Evolutionary conservation across 2,888 invertebrate species (phyloP).

Genomic region (Synanthedon andrenaeformis): DNA sequence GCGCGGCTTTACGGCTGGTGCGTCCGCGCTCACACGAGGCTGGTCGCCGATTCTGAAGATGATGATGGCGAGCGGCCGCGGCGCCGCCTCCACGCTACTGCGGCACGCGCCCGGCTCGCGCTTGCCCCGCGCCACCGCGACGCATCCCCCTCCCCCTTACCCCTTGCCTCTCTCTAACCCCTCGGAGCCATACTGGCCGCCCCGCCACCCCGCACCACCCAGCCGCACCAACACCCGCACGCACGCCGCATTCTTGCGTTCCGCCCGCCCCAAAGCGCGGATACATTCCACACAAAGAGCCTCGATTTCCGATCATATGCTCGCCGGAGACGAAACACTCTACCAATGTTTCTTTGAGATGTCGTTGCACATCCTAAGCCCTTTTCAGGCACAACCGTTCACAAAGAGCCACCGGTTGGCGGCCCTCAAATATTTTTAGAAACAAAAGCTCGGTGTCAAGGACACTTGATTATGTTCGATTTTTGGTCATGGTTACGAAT

Average conservation of each 20-base stretch:
- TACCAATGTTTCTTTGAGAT: not conserved
- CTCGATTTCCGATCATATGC: conserved; percentile 14
- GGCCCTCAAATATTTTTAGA: not conserved
- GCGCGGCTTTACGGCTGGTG: conserved; percentile 17
- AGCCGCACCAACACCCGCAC: conserved; percentile 47
- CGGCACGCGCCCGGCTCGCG: conserved; percentile 56
- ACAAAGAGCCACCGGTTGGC: too few relatives aligned
- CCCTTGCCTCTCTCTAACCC: conserved; percentile 14
- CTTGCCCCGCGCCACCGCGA: conserved; percentile 19
- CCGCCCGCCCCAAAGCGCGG: conserved; percentile 22
- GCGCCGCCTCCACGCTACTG: conserved; percentile 65
- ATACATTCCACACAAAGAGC: conserved; percentile 43
- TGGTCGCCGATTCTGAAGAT: conserved; percentile 16
- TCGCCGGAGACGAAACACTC: not conserved
- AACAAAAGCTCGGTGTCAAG: not conserved
- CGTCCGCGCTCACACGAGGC: conserved; percentile 36
- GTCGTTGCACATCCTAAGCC: too few relatives aligned
- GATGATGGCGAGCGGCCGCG: conserved; percentile 47
- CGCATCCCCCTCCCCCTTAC: conserved; percentile 21
- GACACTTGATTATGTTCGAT: not conserved
- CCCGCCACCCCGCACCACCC: conserved; percentile 15
- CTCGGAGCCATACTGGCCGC: conserved; percentile 33
- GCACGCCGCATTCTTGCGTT: conserved; percentile 65
- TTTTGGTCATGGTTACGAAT: too few relatives aligned
- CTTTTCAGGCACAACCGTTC: too few relatives aligned